Percentiles rank a stretch among this genome's conserved stretches.
Conservation (phyloP, 2,797 vertebrate genomes). For the Acanthornis magna region DNA sequence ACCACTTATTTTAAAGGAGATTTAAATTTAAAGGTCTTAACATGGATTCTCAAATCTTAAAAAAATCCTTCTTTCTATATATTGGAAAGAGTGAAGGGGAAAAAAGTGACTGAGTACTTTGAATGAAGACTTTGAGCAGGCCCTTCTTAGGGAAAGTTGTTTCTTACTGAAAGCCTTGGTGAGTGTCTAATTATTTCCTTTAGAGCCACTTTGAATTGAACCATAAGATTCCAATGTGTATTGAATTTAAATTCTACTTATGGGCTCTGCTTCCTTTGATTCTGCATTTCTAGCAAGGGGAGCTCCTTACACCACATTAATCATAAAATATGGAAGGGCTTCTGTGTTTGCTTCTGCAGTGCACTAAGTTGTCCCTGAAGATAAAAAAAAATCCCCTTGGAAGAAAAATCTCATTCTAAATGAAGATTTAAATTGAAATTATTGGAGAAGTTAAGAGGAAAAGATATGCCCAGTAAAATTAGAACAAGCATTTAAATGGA, state of each 20-base stretch:
- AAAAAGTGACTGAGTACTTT: background rate
- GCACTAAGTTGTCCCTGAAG: constrained; percentile 39
- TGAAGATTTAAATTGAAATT: constrained; percentile 62
- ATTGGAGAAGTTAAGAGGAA: constrained; percentile 43
- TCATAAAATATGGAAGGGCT: constrained; percentile 35
- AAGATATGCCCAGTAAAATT: constrained; percentile 54
- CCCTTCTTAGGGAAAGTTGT: constrained; percentile 4
- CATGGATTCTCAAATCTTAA: background rate
- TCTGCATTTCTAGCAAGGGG: constrained; percentile 27
- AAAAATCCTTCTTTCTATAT: constrained; percentile 9
- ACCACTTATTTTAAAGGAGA: background rate
- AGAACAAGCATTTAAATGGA: constrained; percentile 57
- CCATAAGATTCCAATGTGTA: constrained; percentile 27
- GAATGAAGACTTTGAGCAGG: constrained; percentile 18
- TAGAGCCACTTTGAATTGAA: constrained; percentile 46
- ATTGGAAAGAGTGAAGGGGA: background rate
- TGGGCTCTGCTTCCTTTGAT: constrained; percentile 65
- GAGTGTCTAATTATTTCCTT: constrained; percentile 35
- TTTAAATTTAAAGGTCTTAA: constrained; percentile 28
- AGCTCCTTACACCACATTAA: constrained; percentile 41
- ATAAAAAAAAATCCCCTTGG: constrained; percentile 59
- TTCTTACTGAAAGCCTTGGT: constrained; percentile 28
- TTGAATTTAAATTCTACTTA: constrained; percentile 60
- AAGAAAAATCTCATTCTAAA: constrained; percentile 69
- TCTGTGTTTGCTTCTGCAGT: constrained; percentile 44